A percentile compares a stretch with the other conserved stretches of the same genome.
phyloP scores from a whole-genome alignment of 2,797 vertebrate genomes.

The Epinephelus malabaricus region DNA sequence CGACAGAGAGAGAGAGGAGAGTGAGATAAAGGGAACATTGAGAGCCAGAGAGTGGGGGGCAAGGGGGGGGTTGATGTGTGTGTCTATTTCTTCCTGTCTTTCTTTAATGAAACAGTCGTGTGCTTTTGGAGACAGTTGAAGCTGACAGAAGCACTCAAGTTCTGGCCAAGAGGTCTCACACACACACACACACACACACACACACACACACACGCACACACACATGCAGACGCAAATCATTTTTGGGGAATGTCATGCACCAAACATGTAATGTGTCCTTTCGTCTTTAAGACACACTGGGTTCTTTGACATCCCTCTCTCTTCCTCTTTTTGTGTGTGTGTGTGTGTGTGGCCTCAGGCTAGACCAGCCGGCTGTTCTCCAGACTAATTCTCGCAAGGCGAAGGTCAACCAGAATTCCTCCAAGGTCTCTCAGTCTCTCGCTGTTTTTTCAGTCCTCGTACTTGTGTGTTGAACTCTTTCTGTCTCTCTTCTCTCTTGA shows the following conservation, averaged over 20 bases:
- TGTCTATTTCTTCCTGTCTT: constrained; percentile 66
- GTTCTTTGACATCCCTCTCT: constrained; percentile 69
- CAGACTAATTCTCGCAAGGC: constrained; percentile 79
- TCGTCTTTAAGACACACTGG: constrained; percentile 72
- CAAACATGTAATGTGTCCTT: constrained; percentile 72
- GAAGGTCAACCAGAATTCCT: constrained; percentile 78
- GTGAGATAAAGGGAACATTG: constrained; percentile 58
- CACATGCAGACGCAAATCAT: constrained; percentile 46
- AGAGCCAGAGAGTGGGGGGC: constrained; percentile 33
- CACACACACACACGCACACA: constrained; percentile 24
- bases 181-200: constrained; percentile 33
- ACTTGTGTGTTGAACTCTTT: constrained; percentile 29
- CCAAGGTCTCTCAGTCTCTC: constrained; percentile 43
- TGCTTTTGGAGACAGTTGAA: constrained; percentile 89
- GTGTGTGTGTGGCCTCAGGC: constrained; percentile 66
- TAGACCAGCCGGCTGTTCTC: constrained; percentile 66
- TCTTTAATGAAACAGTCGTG: constrained; percentile 84
- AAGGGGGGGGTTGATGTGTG: constrained; percentile 28
- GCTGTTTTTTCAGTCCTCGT: constrained; percentile 37
- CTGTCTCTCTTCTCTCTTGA: constrained; percentile 8
- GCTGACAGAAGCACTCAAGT: constrained; percentile 92
- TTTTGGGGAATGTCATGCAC: constrained; percentile 69
- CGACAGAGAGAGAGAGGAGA: constrained; percentile 24
- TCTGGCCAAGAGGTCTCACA: constrained; percentile 87
- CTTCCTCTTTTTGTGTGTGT: constrained; percentile 12